phyloP scores from a whole-genome alignment of 2,797 vertebrate genomes.

The Thunnus albacares region DNA sequence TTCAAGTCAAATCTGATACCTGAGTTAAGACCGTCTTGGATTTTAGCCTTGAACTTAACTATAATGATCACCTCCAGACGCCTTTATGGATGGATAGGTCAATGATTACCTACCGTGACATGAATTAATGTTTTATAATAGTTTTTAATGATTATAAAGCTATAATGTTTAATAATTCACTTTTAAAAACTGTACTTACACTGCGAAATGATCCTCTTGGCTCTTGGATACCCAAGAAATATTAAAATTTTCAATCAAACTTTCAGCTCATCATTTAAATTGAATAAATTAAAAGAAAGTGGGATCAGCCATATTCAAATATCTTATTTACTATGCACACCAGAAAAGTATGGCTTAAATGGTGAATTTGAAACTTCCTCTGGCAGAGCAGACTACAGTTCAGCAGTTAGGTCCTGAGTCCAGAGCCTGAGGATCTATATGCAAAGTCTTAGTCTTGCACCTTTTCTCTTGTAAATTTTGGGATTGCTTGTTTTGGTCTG shows the following conservation, averaged over 20 bases:
- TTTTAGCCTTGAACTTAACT: slow-evolving; percentile 14
- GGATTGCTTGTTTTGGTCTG: not conserved
- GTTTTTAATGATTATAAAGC: slow-evolving; percentile 63
- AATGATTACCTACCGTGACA: slow-evolving; percentile 54
- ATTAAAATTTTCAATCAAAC: not conserved
- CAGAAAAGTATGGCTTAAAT: not conserved
- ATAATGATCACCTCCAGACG: not conserved
- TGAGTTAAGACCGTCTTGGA: not conserved
- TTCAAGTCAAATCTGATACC: not conserved
- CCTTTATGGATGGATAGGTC: slow-evolving; percentile 13
- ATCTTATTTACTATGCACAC: not conserved
- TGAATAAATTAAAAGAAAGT: not conserved
- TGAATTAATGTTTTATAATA: slow-evolving; percentile 52
- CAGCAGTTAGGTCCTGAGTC: not conserved
- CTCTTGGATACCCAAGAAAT: slow-evolving; percentile 17
- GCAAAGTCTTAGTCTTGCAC: not conserved
- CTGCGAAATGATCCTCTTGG: not conserved
- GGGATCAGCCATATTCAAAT: not conserved
- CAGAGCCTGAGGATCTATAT: not conserved
- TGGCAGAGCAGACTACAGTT: not conserved
- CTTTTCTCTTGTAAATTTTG: not conserved
- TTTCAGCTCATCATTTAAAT: not conserved
- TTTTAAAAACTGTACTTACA: slow-evolving; percentile 4
- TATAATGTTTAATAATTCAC: slow-evolving; percentile 69
- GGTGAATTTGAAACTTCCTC: not conserved